Evolutionary conservation across 2,888 invertebrate genomes (phyloP), one percentile per base, ranked within the genome.

Genomic region (Carabus problematicus): DNA sequence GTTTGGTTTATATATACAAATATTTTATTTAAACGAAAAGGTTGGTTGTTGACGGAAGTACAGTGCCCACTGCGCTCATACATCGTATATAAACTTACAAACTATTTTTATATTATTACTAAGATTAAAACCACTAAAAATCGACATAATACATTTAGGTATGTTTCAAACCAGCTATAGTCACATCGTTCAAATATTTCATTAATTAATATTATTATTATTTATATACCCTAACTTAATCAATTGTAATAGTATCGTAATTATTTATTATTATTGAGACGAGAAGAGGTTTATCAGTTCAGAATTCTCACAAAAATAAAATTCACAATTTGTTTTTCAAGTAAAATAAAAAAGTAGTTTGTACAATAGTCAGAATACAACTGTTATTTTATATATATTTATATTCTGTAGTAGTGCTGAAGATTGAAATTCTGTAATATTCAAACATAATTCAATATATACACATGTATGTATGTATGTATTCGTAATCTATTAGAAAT

Each of bases 11-110:
- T 77, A 72, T 77, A 77, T 75, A 77, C 75, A 77, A 77, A 77
- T 74, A 74, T 72, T 70, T 77, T 77, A 77, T 77, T 76, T 76
- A 76, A 77, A 75, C 56, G 63, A 70, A 58, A 70, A 40, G n/a
- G n/a, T n/a, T n/a, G n/a, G 39, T 64, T 70, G 63, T 68, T 62
- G 74, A 76, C 75, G 76, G 76, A 77, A 77, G 77, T 76, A 76
- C 77, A 76, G 75, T 73, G 75, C 77, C 77, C 75, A 75, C 77
- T 74, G 75, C 75, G 76, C 73, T 75, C 75, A 75, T 75, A 76
- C 77, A 77, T 73, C 73, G 71, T 76, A 76, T 76, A 76, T 76
- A 73, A 77, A 77, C 77, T 77, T 77, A 78, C 72, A 74, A 29
- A 61, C 68, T 68, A 68, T 42, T 52, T 43, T 55, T 59, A 29